Base-by-base conservation (phyloP, 53 echinoderm and acorn worm genomes). In the Arbacia lixula region DNA sequence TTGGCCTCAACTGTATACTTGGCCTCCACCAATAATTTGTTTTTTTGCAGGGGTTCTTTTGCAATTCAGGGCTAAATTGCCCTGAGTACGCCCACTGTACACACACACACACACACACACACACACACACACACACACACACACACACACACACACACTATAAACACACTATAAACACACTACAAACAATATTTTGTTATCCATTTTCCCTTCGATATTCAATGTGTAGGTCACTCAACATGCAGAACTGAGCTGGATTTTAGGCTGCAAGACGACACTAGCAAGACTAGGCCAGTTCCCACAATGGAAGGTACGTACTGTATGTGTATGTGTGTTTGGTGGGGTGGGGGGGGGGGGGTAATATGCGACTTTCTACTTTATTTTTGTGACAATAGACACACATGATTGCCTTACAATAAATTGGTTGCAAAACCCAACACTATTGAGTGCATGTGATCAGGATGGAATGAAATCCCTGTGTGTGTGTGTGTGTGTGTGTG, bases 191-290 rank as follows among this genome's bases (percentile, higher is more conserved):
- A 0, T 66, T 17, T 66, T 1, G 12, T 2, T 55, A 1, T 72
- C 41, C 4, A 72, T n/a, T 68, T 68, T 34, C 1, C 36, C 21
- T 1, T 36, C n/a, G 10, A 12, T 33, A 28, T 34, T 34, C 1
- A 14, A 19, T 3, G 51, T 72, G 3, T 82, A 97, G 98, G 92
- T 97, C 10, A 73, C 68, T 65, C 92, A 97, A 36, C 98, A 97
- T 82, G 83, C 86, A 39, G 92, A 97, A 68, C 68, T 97, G 17
- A 82, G 90, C 12, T 97, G 98, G 98, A 78, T 97, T 6, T 72
- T 97, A n/a, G 98, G 98, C 27, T 97, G 98, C 49, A 92, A 79
- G 46, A 92, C 94, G 2, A 97, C 98, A 39, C 41, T 97, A 53
- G 78, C 94, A 17, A 87, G 92, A 39, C 98, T 97, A 16, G 91